These are phyloP conservation scores for Diplazon laetatorius DNA, from an alignment of 2,888 invertebrate genomes.

Conservation along the genomic window DNA sequence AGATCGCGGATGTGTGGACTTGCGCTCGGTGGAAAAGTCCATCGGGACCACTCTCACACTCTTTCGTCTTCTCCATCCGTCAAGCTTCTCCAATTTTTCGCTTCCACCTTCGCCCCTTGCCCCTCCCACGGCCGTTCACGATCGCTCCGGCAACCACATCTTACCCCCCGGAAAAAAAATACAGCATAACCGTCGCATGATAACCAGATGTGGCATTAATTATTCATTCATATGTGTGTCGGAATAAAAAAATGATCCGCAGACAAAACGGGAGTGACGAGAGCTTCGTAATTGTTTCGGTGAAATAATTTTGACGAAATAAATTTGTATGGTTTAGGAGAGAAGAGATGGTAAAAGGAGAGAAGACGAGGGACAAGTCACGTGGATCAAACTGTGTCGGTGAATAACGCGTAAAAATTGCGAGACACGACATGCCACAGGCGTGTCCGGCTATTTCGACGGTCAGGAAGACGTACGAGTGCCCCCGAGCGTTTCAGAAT, in stretches of 20 bases:
- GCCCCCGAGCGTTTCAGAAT: too few species aligned
- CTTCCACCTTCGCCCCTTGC: background rate
- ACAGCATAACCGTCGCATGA: constrained; percentile 23
- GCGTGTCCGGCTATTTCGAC: background rate
- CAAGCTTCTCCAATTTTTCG: constrained; percentile 13
- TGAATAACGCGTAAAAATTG: constrained; percentile 1
- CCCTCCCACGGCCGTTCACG: too few species aligned
- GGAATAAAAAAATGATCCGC: background rate
- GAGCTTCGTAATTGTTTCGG: background rate
- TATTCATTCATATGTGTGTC: background rate
- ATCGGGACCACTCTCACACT: constrained; percentile 40
- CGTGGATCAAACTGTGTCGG: constrained; percentile 1
- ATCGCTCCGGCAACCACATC: constrained; percentile 38
- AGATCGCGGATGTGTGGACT: constrained; percentile 53
- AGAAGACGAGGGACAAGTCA: too few species aligned
- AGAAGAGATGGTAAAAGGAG: too few species aligned
- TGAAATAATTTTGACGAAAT: background rate
- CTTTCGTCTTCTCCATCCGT: background rate
- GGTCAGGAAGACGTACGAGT: constrained; percentile 18
- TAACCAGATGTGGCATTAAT: background rate
- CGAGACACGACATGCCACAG: constrained; percentile 11
- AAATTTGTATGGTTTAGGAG: background rate
- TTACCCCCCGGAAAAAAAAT: too few species aligned
- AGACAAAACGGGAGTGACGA: too few species aligned
- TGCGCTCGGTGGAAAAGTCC: constrained; percentile 44